These are phyloP conservation scores for Ericerus pela DNA, from an alignment of 1,140 invertebrate species.

Conservation along the genomic window DNA sequence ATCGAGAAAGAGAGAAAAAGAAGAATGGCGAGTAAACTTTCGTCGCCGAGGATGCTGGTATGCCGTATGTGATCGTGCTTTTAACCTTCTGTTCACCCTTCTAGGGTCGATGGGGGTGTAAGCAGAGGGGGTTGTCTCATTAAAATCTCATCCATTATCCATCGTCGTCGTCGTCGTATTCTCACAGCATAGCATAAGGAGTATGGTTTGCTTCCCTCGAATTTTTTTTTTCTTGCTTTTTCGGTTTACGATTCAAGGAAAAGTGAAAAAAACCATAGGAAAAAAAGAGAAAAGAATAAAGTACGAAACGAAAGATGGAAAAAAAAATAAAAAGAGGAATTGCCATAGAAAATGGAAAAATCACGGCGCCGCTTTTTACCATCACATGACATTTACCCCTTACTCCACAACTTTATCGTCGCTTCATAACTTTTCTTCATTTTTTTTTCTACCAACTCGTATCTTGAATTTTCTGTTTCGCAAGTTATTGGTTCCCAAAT, in stretches of 20 bases:
- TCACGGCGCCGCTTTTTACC: conserved; percentile 3
- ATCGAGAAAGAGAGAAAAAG: too few relatives aligned
- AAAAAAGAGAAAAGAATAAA: too few relatives aligned
- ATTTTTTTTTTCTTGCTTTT: not conserved
- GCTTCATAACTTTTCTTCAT: conserved; percentile 6
- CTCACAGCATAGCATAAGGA: too few relatives aligned
- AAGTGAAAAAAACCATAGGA: too few relatives aligned
- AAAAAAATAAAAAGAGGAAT: too few relatives aligned
- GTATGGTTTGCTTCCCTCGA: conserved; percentile 7
- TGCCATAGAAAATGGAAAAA: conserved; percentile 10
- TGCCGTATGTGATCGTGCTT: conserved; percentile 3
- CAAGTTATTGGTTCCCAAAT: conserved; percentile 9
- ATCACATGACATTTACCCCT: conserved; percentile 10
- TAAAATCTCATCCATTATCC: conserved; percentile 12
- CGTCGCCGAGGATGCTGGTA: not conserved
- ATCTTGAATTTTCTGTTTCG: conserved; percentile 2
- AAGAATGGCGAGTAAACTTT: not conserved
- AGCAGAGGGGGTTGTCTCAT: conserved; percentile 4
- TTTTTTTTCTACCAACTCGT: too few relatives aligned
- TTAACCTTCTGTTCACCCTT: conserved; percentile 11
- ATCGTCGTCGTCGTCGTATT: not conserved
- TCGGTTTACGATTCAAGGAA: conserved; percentile 3
- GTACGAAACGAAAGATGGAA: too few relatives aligned
- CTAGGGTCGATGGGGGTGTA: too few relatives aligned
- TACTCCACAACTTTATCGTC: conserved; percentile 6